Conservation (phyloP, 2,113 vertebrate species). For the Aspiorhynchus laticeps region DNA sequence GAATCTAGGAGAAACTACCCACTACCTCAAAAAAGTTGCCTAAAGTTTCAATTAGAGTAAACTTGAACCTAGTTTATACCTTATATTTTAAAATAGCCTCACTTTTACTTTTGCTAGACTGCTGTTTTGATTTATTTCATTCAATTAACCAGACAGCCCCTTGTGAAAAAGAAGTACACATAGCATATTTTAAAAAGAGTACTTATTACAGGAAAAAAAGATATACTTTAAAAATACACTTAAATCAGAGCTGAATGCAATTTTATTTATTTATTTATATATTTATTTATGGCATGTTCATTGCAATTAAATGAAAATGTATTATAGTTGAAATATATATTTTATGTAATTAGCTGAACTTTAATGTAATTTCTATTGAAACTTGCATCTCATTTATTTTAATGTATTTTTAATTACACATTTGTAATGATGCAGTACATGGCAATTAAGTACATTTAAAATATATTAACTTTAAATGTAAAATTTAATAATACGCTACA, state of each 20-base stretch:
- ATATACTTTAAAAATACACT: not conserved
- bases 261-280: too few relatives aligned
- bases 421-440: too few relatives aligned
- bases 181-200: not conserved
- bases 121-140: not conserved
- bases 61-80: not conserved
- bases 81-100: not conserved
- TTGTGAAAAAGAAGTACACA: not conserved
- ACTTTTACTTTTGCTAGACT: not conserved
- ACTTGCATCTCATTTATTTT: too few relatives aligned
- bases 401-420: too few relatives aligned
- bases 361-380: too few relatives aligned
- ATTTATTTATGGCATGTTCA: too few relatives aligned
- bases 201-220: not conserved
- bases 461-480: too few relatives aligned
- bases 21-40: not conserved
- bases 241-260: not conserved
- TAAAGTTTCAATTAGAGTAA: not conserved
- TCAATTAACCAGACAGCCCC: not conserved
- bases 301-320: too few relatives aligned
- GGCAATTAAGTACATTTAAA: too few relatives aligned
- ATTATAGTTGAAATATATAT: too few relatives aligned
- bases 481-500: too few relatives aligned
- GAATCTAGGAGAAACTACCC: not conserved
- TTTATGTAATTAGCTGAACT: too few relatives aligned